Percentiles rank a stretch among this genome's conserved stretches.
Conservation (phyloP, 2,113 vertebrate species). For the Benthochromis sp. region DNA sequence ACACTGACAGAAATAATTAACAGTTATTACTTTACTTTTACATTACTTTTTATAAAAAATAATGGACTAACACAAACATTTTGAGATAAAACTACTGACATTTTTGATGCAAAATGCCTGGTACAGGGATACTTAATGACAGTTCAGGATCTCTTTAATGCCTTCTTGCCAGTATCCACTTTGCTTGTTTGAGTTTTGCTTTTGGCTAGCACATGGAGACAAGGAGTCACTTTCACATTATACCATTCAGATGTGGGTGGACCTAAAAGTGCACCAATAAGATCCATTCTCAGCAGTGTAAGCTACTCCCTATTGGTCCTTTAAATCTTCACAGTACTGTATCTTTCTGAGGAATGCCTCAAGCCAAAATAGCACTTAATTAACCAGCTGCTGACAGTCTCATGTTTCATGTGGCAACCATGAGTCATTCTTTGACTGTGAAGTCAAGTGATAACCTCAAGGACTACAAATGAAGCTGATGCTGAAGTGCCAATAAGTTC, state of each 20-base stretch:
- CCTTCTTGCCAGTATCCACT: background rate
- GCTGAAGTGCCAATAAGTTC: background rate
- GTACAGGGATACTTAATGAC: background rate
- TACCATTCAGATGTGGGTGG: background rate
- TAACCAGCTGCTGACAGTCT: background rate
- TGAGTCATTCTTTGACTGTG: background rate
- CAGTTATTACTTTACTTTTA: background rate
- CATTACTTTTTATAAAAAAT: background rate
- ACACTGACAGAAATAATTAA: background rate
- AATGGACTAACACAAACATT: background rate
- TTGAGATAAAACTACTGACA: background rate
- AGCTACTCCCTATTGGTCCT: background rate
- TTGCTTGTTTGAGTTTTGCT: background rate
- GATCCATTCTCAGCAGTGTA: background rate
- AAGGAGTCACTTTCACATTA: background rate
- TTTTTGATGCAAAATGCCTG: background rate
- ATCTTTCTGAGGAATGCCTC: background rate
- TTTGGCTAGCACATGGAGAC: background rate
- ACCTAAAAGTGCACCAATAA: background rate
- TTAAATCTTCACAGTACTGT: background rate
- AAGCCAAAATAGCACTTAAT: background rate
- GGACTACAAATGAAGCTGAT: background rate
- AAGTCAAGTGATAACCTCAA: background rate
- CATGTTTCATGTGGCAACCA: background rate
- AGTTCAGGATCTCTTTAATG: background rate